Percentiles rank a stretch among this genome's conserved stretches.
These are phyloP conservation scores for Probaryconus sp. DNA, from an alignment of 1,140 invertebrate genomes.

Conservation along the genomic window DNA sequence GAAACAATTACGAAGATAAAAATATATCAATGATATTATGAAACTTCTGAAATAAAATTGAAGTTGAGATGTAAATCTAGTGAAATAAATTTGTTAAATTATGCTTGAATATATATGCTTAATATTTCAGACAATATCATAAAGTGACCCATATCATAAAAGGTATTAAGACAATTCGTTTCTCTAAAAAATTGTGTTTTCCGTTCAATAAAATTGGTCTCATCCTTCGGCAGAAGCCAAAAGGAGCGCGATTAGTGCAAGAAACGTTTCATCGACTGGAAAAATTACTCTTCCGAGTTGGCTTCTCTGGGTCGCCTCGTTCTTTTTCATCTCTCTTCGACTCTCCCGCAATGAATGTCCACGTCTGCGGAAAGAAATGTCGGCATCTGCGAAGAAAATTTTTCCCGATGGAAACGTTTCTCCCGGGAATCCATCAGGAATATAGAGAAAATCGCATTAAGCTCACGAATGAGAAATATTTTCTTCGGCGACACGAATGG, in stretches of 20 bases:
- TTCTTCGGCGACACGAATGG: conserved; percentile 50
- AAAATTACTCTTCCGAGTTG: conserved; percentile 54
- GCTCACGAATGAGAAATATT: conserved; percentile 52
- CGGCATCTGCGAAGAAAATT: conserved; percentile 50
- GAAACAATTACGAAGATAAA: too few species aligned
- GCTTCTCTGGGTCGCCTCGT: conserved; percentile 28
- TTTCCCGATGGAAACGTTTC: conserved; percentile 53
- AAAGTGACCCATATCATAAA: neutral
- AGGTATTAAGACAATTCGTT: conserved; percentile 30
- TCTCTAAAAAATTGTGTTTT: conserved; percentile 49
- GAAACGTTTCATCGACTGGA: conserved; percentile 59
- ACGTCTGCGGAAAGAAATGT: conserved; percentile 52
- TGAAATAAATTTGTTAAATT: too few species aligned
- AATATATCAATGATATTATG: too few species aligned
- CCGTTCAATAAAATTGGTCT: conserved; percentile 52
- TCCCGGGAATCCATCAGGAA: conserved; percentile 47
- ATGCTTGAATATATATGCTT: too few species aligned
- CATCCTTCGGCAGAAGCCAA: conserved; percentile 35
- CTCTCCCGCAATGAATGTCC: conserved; percentile 50
- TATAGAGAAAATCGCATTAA: conserved; percentile 53
- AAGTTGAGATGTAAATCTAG: too few species aligned
- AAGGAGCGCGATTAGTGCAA: conserved; percentile 51
- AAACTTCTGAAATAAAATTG: too few species aligned
- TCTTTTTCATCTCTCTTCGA: conserved; percentile 39
- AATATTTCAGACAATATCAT: too few species aligned